Evolutionary conservation across 2,797 vertebrate genomes (phyloP).

Genomic region (Chaunax sp.): DNA sequence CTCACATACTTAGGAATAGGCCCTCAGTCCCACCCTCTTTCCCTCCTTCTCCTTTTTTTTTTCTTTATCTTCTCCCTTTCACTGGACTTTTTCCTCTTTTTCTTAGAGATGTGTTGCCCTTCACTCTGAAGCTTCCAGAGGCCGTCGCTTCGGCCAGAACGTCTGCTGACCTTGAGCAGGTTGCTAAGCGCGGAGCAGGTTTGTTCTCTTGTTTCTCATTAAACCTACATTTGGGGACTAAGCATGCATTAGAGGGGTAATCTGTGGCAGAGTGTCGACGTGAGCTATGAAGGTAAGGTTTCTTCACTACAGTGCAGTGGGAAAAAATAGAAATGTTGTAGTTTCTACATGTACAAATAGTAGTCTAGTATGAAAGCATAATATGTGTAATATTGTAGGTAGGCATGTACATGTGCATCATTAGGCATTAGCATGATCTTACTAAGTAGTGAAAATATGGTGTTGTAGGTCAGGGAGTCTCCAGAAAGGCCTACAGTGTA

Average conservation of each 20-base stretch:
- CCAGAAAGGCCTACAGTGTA: not conserved
- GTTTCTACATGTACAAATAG: not conserved
- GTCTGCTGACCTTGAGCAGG: slow-evolving; percentile 86
- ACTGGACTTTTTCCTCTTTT: not conserved
- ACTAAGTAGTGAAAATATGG: not conserved
- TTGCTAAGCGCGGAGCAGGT: slow-evolving; percentile 91
- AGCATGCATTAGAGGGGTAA: not conserved
- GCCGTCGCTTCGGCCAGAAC: slow-evolving; percentile 86
- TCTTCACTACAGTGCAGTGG: no score
- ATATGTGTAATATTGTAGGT: not conserved
- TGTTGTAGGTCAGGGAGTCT: not conserved
- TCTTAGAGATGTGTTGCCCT: slow-evolving; percentile 91
- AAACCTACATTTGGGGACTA: not conserved
- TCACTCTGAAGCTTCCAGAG: slow-evolving; percentile 91
- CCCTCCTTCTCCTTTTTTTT: not conserved
- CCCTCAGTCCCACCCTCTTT: slow-evolving; percentile 7
- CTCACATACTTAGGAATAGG: slow-evolving; percentile 27
- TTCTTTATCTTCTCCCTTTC: slow-evolving; percentile 13
- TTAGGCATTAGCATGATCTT: not conserved
- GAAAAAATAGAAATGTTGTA: not conserved
- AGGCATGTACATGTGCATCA: not conserved
- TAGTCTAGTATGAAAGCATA: not conserved
- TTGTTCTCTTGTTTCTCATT: slow-evolving; percentile 61
- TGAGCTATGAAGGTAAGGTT: not conserved
- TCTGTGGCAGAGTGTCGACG: not conserved